Evolutionary conservation across 2,888 invertebrate genomes (phyloP), one percentile per base, ranked within the genome.

Genomic region (Panopea generosa): DNA sequence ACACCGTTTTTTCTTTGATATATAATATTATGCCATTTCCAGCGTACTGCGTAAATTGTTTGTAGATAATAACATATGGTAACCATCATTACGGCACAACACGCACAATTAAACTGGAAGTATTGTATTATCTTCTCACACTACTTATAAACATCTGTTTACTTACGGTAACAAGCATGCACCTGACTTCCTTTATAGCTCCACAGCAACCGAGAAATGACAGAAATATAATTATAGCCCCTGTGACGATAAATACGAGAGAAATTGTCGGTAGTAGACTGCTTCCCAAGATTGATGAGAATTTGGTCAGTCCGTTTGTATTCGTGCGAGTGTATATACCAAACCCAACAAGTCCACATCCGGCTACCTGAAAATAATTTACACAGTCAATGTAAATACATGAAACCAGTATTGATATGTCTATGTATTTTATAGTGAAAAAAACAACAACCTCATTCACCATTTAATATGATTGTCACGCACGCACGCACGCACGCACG

Each of bases 161-260:
- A 33, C 33, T 94, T 93, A 98, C 98, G 94, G 96, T 96, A 68
- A 98, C 94, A 56, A 98, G 95, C 95, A 98, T 96, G 93, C 98
- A 98, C 93, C 97, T 96, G 90, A 98, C 96, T 94, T 98, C 98
- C 92, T 96, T 96, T 53, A 96, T 95, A n/a, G 98, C 97, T 52
- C 98, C 98, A 89, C 97, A 95, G 93, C 98, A 98, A 69, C 98
- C 98, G 78, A 98, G 95, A 92, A 98, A 96, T 11, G 98, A 96
- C 63, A 98, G 95, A 78, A 98, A 90, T 87, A 96, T 95, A 75
- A 97, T 95, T 76, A 96, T 94, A 38, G 95, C 95, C 6, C 98
- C 98, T 73, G 96, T 96, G 24, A 95, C 95, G 60, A 97, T 95
- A 78, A 98, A 94, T 71, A 97, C 96, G 88, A 95, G 96, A 47